Conservation (phyloP, 1,140 invertebrate species). For the Sitophilus oryzae region DNA sequence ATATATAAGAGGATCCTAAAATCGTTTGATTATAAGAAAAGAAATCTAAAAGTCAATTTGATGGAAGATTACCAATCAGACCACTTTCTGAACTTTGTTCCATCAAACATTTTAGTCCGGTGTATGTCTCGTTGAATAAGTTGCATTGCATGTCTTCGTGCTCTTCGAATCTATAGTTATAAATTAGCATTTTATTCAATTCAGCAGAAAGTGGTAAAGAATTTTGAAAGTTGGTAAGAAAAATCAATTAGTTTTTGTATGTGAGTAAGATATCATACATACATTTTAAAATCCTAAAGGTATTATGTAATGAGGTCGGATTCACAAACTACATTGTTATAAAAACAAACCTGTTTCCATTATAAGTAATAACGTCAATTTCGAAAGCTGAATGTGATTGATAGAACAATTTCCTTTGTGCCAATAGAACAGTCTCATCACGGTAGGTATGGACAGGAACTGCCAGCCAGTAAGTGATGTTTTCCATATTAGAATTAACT, state of each 20-base stretch:
- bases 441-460: slow-evolving; percentile 46
- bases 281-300: too few species aligned
- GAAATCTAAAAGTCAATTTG: not conserved
- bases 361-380: slow-evolving; percentile 48
- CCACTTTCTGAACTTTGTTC: not conserved
- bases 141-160: slow-evolving; percentile 45
- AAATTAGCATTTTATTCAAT: too few species aligned
- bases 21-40: slow-evolving; percentile 25
- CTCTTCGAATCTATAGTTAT: slow-evolving; percentile 45
- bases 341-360: slow-evolving; percentile 37
- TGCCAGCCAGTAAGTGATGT: slow-evolving; percentile 41
- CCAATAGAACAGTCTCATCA: slow-evolving; percentile 49
- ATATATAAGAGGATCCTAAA: slow-evolving; percentile 37
- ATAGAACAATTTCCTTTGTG: slow-evolving; percentile 46
- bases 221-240: too few species aligned
- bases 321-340: too few species aligned
- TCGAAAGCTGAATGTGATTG: slow-evolving; percentile 41
- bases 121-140: slow-evolving; percentile 33
- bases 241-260: too few species aligned
- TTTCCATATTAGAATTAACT: slow-evolving; percentile 29
- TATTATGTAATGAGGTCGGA: too few species aligned
- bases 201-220: too few species aligned
- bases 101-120: slow-evolving; percentile 43
- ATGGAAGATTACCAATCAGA: slow-evolving; percentile 1
- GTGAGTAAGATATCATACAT: too few species aligned